phyloP scores from a whole-genome alignment of 2,797 vertebrate species.

The Glyptemys insculpta region DNA sequence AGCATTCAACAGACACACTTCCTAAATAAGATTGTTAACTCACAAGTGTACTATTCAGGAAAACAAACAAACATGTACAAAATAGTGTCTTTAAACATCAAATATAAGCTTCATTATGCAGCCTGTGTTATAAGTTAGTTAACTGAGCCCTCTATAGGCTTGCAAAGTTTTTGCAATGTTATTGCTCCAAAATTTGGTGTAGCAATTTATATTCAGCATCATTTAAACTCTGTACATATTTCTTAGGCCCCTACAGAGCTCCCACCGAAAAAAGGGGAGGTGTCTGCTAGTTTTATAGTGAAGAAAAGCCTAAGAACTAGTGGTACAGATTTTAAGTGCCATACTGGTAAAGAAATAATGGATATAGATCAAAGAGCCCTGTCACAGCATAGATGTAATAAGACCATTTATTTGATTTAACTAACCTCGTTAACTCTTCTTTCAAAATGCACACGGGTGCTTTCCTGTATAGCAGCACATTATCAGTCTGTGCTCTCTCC shows the following conservation, averaged over 20 bases:
- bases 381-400: not conserved
- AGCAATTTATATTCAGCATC: not conserved
- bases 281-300: not conserved
- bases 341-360: not conserved
- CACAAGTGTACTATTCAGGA: rapidly evolving
- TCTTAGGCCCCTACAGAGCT: rapidly evolving
- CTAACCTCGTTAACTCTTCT: not conserved
- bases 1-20: not conserved
- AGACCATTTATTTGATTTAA: not conserved
- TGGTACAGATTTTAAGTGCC: not conserved
- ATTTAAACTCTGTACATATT: not conserved
- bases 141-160: not conserved
- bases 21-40: constrained; percentile 13
- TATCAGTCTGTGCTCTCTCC: not conserved
- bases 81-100: not conserved
- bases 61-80: not conserved
- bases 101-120: not conserved
- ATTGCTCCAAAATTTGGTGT: not conserved
- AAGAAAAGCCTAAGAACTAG: not conserved
- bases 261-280: rapidly evolving
- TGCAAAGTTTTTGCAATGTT: not conserved
- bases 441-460: not conserved
- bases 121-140: not conserved
- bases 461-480: not conserved
- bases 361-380: not conserved